Evolutionary conservation across 2,888 invertebrate genomes (phyloP).

Genomic region (Mesorhabditis sp.): DNA sequence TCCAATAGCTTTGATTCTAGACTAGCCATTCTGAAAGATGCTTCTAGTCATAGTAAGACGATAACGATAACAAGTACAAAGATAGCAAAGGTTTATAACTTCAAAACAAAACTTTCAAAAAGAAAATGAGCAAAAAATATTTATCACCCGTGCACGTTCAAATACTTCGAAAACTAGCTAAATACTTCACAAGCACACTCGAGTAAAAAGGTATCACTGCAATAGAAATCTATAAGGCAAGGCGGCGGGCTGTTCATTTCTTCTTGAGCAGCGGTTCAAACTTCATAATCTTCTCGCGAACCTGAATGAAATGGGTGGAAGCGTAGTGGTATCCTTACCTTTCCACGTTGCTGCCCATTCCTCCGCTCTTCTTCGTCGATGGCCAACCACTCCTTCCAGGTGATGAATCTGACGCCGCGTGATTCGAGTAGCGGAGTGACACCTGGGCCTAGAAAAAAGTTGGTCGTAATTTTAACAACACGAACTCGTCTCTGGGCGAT

Average conservation of each 20-base stretch:
- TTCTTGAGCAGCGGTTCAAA: neutral
- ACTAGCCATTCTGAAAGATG: constrained; percentile 13
- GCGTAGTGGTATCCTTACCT: constrained; percentile 26
- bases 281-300: neutral
- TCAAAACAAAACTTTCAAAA: neutral
- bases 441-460: constrained; percentile 15
- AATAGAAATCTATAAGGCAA: neutral
- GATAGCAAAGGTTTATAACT: too few relatives aligned
- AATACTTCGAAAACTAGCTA: too few relatives aligned
- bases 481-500: neutral
- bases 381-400: constrained; percentile 47
- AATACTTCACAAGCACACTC: neutral
- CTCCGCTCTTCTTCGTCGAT: constrained; percentile 45
- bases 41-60: neutral
- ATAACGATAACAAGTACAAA: neutral
- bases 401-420: constrained; percentile 34
- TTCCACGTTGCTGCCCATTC: constrained; percentile 43
- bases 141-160: neutral
- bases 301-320: neutral
- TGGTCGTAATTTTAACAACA: neutral
- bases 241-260: neutral
- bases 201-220: neutral
- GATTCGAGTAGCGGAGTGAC: constrained; percentile 21
- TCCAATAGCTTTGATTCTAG: constrained; percentile 52
- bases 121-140: constrained; percentile 4